These are phyloP conservation scores for Phyllotis vaccarum DNA, from an alignment of 2,797 vertebrate species.

Conservation along the genomic window DNA sequence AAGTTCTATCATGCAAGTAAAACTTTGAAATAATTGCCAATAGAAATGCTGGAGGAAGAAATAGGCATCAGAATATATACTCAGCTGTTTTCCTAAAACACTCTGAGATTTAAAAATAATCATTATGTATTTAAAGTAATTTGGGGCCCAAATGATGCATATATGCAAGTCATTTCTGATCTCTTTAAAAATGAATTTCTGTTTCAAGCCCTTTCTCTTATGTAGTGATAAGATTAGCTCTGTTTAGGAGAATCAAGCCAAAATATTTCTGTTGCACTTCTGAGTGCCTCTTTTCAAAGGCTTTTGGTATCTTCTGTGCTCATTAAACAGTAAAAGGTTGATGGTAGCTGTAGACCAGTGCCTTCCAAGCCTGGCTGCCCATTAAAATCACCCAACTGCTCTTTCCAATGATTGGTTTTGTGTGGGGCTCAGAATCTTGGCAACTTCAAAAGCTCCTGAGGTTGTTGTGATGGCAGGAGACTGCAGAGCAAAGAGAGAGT, in stretches of 20 bases:
- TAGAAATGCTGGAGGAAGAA: slow-evolving; percentile 62
- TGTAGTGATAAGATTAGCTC: not conserved
- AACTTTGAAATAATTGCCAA: not conserved
- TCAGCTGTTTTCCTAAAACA: slow-evolving; percentile 57
- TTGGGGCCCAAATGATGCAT: slow-evolving; percentile 29
- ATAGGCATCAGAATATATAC: slow-evolving; percentile 28
- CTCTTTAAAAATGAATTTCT: slow-evolving; percentile 17
- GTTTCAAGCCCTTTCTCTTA: slow-evolving; percentile 30
- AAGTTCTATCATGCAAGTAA: not conserved
- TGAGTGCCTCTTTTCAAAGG: not conserved
- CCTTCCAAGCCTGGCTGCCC: not conserved
- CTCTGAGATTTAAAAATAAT: not conserved
- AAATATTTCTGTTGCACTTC: slow-evolving; percentile 11
- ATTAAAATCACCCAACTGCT: not conserved
- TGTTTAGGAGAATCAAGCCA: slow-evolving; percentile 11
- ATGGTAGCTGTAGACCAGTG: not conserved
- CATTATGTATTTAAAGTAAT: slow-evolving; percentile 54
- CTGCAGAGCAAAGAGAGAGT: not conserved
- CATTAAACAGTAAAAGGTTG: slow-evolving; percentile 28
- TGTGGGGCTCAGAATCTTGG: not conserved
- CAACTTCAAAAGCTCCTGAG: not conserved
- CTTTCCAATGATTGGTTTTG: not conserved
- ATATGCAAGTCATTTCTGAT: slow-evolving; percentile 9
- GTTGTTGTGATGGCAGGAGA: not conserved
- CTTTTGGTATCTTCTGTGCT: not conserved